Conservation (phyloP, 2,797 vertebrate genomes). For the Hyperoplus immaculatus region DNA sequence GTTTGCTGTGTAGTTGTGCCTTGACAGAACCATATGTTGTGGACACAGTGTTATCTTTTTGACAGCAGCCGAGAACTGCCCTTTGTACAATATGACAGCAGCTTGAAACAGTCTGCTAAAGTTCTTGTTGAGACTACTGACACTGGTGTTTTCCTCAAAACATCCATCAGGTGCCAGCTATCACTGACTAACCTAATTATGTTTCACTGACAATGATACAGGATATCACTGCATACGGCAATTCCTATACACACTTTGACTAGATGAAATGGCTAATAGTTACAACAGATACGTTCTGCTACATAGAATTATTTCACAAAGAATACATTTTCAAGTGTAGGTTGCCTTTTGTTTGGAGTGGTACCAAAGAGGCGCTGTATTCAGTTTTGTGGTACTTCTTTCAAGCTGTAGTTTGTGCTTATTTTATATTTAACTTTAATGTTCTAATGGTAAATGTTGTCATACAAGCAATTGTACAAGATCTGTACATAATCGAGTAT, state of each 20-base stretch:
- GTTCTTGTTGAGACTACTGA: constrained; percentile 1
- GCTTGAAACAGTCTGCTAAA: not conserved
- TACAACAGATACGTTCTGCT: not conserved
- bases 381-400: not conserved
- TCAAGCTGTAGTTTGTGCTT: not conserved
- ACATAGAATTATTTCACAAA: not conserved
- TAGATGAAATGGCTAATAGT: constrained; percentile 3
- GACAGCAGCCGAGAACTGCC: constrained; percentile 43
- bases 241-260: constrained; percentile 13
- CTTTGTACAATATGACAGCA: constrained; percentile 17
- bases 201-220: constrained; percentile 28
- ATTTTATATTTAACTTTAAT: not conserved
- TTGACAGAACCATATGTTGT: constrained; percentile 15
- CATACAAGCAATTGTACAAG: not conserved
- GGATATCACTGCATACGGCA: not conserved
- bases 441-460: not conserved
- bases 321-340: not conserved
- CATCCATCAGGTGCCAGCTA: not conserved
- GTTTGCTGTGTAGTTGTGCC: constrained; percentile 18
- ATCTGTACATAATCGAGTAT: not conserved
- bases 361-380: not conserved
- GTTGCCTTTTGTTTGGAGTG: not conserved
- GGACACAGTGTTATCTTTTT: constrained; percentile 9
- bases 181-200: constrained; percentile 4
- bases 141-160: constrained; percentile 6